Conservation (phyloP, 2,888 invertebrate species). For the Bedellia somnulentella region DNA sequence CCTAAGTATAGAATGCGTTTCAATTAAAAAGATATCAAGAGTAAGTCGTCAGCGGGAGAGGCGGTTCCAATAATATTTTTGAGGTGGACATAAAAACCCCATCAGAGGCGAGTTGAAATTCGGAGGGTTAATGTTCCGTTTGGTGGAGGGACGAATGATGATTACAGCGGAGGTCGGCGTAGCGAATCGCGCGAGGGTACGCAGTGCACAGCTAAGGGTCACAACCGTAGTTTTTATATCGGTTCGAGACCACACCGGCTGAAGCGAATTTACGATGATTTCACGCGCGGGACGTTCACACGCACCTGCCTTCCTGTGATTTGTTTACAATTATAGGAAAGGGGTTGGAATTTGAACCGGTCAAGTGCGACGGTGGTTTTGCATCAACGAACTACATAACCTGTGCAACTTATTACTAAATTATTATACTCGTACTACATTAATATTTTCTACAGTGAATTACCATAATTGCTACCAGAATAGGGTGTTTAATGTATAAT, state of each 20-base stretch:
- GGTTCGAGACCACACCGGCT: slow-evolving; percentile 55
- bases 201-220: slow-evolving; percentile 39
- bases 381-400: too few relatives aligned
- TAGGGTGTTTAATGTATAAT: too few relatives aligned
- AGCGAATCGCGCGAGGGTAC: slow-evolving; percentile 47
- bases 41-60: too few relatives aligned
- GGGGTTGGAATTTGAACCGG: neutral
- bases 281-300: slow-evolving; percentile 51
- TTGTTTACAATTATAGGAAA: slow-evolving; percentile 21
- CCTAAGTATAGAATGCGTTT: too few relatives aligned
- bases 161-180: slow-evolving; percentile 32
- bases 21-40: slow-evolving; percentile 2
- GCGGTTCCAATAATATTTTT: too few relatives aligned
- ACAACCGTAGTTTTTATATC: slow-evolving; percentile 38
- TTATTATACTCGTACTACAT: too few relatives aligned
- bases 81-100: slow-evolving; percentile 10
- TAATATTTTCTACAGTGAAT: too few relatives aligned
- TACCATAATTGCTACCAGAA: too few relatives aligned
- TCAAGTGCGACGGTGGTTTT: neutral
- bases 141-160: slow-evolving; percentile 33
- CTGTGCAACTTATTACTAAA: too few relatives aligned
- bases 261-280: slow-evolving; percentile 50
- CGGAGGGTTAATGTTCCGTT: slow-evolving; percentile 1
- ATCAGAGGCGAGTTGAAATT: too few relatives aligned
- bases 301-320: slow-evolving; percentile 31